phyloP scores from a whole-genome alignment of 2,888 invertebrate genomes.

The Mesorhabditis belari region DNA sequence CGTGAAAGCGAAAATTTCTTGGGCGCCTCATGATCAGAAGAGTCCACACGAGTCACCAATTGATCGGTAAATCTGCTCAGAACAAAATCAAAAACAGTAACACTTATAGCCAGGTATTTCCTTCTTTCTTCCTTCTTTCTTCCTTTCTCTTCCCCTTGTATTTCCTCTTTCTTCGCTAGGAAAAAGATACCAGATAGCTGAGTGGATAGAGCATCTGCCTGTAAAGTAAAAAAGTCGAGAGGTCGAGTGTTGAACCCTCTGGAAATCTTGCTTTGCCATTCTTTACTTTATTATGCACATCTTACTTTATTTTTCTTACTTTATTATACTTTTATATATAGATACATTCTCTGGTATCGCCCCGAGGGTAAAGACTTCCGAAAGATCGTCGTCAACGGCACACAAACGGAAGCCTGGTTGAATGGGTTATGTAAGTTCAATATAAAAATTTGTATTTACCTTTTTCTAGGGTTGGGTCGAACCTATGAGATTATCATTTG shows the following conservation, averaged over 20 bases:
- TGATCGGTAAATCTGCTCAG: conserved; percentile 61
- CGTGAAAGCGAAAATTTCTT: conserved; percentile 81
- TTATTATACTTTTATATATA: neutral
- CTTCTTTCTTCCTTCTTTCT: neutral
- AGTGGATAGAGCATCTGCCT: no score
- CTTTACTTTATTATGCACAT: neutral
- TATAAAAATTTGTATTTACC: neutral
- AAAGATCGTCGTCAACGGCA: conserved; percentile 16
- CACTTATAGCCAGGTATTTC: no score
- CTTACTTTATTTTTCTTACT: neutral
- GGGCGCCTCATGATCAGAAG: conserved; percentile 76
- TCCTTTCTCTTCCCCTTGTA: neutral
- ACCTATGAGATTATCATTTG: conserved; percentile 89
- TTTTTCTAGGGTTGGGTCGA: conserved; percentile 44
- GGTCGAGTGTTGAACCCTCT: no score
- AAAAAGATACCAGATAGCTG: no score
- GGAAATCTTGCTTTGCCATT: neutral
- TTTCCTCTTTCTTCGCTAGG: no score
- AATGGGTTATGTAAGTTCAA: conserved; percentile 22
- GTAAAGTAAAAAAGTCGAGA: no score
- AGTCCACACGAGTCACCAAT: conserved; percentile 76
- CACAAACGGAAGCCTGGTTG: conserved; percentile 19
- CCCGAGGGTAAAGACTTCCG: neutral
- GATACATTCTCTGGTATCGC: neutral
- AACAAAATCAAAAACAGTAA: neutral